Base-by-base conservation (phyloP, 2,113 vertebrate species). In the Erythrolamprus reginae region DNA sequence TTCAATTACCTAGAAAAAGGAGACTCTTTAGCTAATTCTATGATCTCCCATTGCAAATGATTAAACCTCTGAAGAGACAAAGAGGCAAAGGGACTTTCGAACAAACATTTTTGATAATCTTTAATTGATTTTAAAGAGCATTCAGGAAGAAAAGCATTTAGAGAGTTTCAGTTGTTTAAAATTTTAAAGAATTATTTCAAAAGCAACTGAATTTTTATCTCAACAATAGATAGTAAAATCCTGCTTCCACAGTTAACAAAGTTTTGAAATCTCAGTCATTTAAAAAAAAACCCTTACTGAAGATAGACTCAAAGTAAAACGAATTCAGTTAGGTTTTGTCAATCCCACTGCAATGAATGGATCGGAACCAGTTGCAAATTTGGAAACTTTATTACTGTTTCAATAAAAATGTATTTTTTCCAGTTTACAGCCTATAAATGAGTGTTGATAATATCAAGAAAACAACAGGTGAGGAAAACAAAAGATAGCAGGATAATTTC, bases 111-210 rank as follows among this genome's bases (percentile, higher is more conserved):
- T n/a, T 9, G 28, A n/a, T 92, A 82, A 86, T 92, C 89, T 88
- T 93, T 61, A 58, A 91, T 55, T 56, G 87, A 38, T 56, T 84
- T 77, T 82, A 10, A 92, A 83, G 91, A 82, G 10, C n/a, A 91
- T 90, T 87, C 0, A 92, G 42, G 3, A 90, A 83, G 52, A 88
- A 96, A 93, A 42, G 88, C 92, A 93, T 87, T 56, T 84, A 88
- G 3, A 55, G 88, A 89, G 5, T 65, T 65, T 65, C 87, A 91
- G 92, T 52, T 94, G 92, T 15, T 94, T 91, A 45, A 77, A 24
- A 38, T 90, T 89, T 92, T 65, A n/a, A 51, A 92, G 88, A 89
- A 42, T 51, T 90, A 94, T 55, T 90, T 89, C 48, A 61, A 91
- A 95, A 92, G 77, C 5, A 19, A 9, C 70, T 38, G 21, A 83